phyloP scores from a whole-genome alignment of 2,888 invertebrate genomes.

The Trypoxylon attenuatum region DNA sequence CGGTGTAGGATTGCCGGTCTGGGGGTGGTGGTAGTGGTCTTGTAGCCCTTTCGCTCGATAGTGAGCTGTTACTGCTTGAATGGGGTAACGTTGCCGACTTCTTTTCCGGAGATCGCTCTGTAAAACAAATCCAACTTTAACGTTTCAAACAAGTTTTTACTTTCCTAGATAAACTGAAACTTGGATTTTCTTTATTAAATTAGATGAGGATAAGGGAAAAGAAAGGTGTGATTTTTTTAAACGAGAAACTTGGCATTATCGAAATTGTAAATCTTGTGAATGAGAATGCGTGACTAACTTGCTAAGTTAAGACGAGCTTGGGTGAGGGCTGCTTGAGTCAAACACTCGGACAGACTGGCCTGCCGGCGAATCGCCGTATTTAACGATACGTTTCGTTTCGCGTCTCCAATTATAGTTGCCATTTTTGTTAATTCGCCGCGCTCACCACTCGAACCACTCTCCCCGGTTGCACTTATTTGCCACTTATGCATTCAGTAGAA shows the following conservation, averaged over 20 bases:
- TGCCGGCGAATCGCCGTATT: slow-evolving; percentile 63
- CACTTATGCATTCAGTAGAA: slow-evolving; percentile 18
- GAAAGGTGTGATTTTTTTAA: too few species aligned
- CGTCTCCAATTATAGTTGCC: slow-evolving; percentile 60
- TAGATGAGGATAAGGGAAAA: too few species aligned
- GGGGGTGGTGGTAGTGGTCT: slow-evolving; percentile 69
- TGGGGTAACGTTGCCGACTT: slow-evolving; percentile 67
- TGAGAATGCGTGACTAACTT: slow-evolving; percentile 63
- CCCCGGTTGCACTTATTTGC: too few species aligned
- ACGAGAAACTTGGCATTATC: too few species aligned
- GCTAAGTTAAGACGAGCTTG: slow-evolving; percentile 70
- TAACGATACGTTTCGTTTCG: slow-evolving; percentile 61
- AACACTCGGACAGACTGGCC: slow-evolving; percentile 67
- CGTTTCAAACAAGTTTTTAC: background rate
- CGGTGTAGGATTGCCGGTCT: slow-evolving; percentile 59
- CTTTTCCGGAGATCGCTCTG: slow-evolving; percentile 70
- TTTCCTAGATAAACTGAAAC: background rate
- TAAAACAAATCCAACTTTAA: slow-evolving; percentile 6
- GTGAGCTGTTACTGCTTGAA: slow-evolving; percentile 60
- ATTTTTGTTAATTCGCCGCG: slow-evolving; percentile 37
- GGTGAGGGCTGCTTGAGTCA: slow-evolving; percentile 68
- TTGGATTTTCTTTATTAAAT: background rate
- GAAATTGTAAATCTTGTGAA: too few species aligned
- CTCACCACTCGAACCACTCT: background rate
- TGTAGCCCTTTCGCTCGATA: slow-evolving; percentile 62